Base-by-base conservation (phyloP, 2,797 vertebrate species). In the Acanthis flammea region DNA sequence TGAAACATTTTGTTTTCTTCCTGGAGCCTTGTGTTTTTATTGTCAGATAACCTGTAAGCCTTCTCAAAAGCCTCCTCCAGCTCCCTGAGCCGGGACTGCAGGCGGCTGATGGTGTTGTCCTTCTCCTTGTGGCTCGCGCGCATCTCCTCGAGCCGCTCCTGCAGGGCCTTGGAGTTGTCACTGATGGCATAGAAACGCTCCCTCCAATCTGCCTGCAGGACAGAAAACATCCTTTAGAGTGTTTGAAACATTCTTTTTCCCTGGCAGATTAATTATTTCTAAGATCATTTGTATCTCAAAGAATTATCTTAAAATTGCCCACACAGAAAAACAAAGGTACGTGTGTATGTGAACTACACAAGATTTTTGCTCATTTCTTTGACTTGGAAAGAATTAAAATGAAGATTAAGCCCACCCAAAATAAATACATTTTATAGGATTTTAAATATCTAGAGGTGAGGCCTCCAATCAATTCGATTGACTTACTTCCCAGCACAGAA, bases 1-100 rank as follows among this genome's bases (percentile, higher is more conserved):
- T 99, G 99, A 96, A 99, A 98, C 98, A 99, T 99, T 95, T 98
- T 98, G 97, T 98, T 98, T 96, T 99, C 99, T n/a, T 98, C 98
- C 93, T 98, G 98, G 13, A 98, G 97, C 86, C 97, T 97, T 0
- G 98, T 97, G 71, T 99, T 99, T 96, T 98, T 98, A 62, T 99
- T 98, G 33, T 99, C 98, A 0, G 98, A 97, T 31, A 99, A 98
- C 84, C 97, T 98, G 94, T 98, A 97, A 67, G 98, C 97, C 31
- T 98, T 98, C 86, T 98, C 98, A 75, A 98, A 96, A 0, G 98
- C 98, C 79, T 98, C 99, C 97, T 99, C 98, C 60, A 99, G 97
- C 84, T 99, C 99, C 70, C 89, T 97, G 11, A 99, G 96, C 30
- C 97, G 97, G 5, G 95, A 98, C 90, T 98, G 98, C 25, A 99